phyloP scores from a whole-genome alignment of 2,113 vertebrate species.

The Tychaedon coryphoeus region DNA sequence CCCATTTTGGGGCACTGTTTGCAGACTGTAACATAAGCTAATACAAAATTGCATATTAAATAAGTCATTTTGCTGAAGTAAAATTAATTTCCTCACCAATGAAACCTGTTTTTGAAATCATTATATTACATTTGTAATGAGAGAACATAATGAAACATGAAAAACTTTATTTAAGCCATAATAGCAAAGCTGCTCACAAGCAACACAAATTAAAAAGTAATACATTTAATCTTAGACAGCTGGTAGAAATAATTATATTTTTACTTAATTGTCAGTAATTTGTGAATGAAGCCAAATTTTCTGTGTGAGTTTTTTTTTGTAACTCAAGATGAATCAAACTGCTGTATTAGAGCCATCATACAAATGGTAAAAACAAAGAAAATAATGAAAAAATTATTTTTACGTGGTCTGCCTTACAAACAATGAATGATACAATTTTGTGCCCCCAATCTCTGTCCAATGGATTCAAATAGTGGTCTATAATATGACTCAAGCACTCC shows the following conservation, averaged over 20 bases:
- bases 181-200: slow-evolving; percentile 67
- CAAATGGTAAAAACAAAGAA: not conserved
- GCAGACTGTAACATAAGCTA: slow-evolving; percentile 16
- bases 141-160: slow-evolving; percentile 69
- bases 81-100: slow-evolving; percentile 56
- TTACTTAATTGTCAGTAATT: slow-evolving; percentile 68
- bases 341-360: not conserved
- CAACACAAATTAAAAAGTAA: slow-evolving; percentile 72
- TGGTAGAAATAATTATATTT: slow-evolving; percentile 70
- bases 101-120: slow-evolving; percentile 61
- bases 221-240: slow-evolving; percentile 73
- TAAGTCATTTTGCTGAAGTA: slow-evolving; percentile 52
- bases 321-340: not conserved
- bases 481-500: not conserved
- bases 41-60: slow-evolving; percentile 64
- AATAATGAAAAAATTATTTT: not conserved
- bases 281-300: slow-evolving; percentile 49
- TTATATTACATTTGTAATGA: slow-evolving; percentile 78
- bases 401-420: not conserved
- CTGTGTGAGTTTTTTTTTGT: not conserved
- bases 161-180: slow-evolving; percentile 77
- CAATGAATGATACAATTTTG: not conserved
- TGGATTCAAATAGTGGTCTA: not conserved
- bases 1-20: slow-evolving; percentile 67
- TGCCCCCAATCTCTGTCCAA: not conserved